Evolutionary conservation across 2,797 vertebrate species (phyloP), one percentile per base, ranked within the genome.

Genomic region (Sebastes iracundus): DNA sequence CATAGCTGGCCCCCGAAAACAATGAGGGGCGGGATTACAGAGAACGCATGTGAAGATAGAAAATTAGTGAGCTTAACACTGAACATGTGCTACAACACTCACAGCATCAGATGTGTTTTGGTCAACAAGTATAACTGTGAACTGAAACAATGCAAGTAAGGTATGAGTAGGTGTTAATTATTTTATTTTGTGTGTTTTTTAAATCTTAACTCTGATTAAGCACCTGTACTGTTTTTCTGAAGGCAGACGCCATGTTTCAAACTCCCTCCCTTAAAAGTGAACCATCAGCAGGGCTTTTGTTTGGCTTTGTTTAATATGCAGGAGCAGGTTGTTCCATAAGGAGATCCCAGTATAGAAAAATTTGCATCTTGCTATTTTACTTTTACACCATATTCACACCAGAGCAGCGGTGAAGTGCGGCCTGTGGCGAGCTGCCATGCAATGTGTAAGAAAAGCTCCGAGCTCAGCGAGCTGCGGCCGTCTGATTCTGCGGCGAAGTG

Each of bases 21-120:
- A 91, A 89, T 87, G 84, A 88, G 72, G 58, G 53, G 16, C 1
- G 18, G 79, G 87, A 88, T 91, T 89, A 90, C 56, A n/a, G 12
- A 0, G 2, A 65, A 32, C 18, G 38, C 52, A 25, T 62, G 82
- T 27, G 73, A 77, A 86, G 85, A 87, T 38, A 63, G 77, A 81
- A 88, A 76, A 80, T 82, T 11, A 81, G 88, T 52, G 13, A 78
- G 63, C 25, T 85, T 76, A 76, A 75, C 28, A 4, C 30, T 2
- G 25, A 66, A 56, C 81, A 78, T 11, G 67, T 88, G 88, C 69
- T 23, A 0, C 7, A 13, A 22, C n/a, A 28, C 2, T 46, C 56
- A 55, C 46, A 14, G 58, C 28, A 20, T 69, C 75, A 84, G 30
- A 78, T 16, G 16, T 8, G 4, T n/a, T 42, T 69, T 1, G 3